phyloP scores from a whole-genome alignment of 2,113 vertebrate genomes.

The Gymnobelideus leadbeateri region DNA sequence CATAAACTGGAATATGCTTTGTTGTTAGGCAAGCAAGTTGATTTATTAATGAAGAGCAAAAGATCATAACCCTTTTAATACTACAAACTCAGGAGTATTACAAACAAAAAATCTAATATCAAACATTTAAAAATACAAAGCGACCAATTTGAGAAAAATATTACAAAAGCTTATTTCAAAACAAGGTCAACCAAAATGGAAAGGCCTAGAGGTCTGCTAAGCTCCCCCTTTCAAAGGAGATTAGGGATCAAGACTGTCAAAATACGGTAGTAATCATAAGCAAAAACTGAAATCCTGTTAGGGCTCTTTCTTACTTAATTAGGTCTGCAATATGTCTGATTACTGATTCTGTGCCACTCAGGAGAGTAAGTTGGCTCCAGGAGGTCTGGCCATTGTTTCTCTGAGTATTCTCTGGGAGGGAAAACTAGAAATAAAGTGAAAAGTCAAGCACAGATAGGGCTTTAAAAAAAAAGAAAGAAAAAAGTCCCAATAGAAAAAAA shows the following conservation, averaged over 20 bases:
- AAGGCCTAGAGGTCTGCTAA: neutral
- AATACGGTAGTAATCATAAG: neutral
- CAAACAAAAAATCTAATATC: conserved; percentile 33
- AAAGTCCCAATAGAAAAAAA: neutral
- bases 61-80: conserved; percentile 23
- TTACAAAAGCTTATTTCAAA: conserved; percentile 8
- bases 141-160: conserved; percentile 24
- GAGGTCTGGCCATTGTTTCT: neutral
- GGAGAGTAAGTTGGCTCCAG: neutral
- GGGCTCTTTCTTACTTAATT: conserved; percentile 37
- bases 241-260: neutral
- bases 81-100: conserved; percentile 6
- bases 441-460: neutral
- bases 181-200: conserved; percentile 10
- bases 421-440: neutral
- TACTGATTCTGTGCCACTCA: neutral
- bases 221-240: conserved; percentile 32
- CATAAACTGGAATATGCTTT: conserved; percentile 6
- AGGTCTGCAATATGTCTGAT: neutral
- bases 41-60: conserved; percentile 23
- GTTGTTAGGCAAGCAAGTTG: conserved; percentile 14
- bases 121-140: conserved; percentile 36
- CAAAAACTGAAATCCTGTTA: conserved; percentile 25
- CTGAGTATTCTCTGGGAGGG: neutral
- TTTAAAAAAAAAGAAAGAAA: neutral